Base-by-base conservation (phyloP, 2,888 invertebrate genomes). In the Rhagium mordax region DNA sequence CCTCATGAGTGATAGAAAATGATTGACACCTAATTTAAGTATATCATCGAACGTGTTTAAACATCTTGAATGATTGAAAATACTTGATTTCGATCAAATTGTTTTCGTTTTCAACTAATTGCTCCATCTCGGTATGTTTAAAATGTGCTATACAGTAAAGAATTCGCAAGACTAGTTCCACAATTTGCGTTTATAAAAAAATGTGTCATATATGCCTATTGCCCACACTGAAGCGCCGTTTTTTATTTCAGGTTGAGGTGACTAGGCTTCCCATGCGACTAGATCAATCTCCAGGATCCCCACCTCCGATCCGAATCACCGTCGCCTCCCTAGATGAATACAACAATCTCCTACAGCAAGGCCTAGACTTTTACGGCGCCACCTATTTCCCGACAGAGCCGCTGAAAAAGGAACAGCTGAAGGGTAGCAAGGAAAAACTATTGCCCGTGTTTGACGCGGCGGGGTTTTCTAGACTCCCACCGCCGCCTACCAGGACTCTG, bases 321-420 rank as follows among this genome's bases (percentile, higher is more conserved):
- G 88, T 95, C 78, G 94, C 94, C 71, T 94, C 91, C 71, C 90
- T 94, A 76, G 94, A 94, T 79, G 94, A 95, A 84, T 94, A 92
- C 81, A 94, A 94, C 86, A 92, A 92, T 82, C 89, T 96, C 69
- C 89, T 96, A 71, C 95, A 95, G 87, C 94, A 95, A 83, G 96
- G 96, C 0, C 89, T 96, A 72, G 95, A 96, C 88, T 96, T 96
- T 89, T 96, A 95, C 85, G 95, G 95, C 18, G 95, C 96, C 55
- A 96, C 96, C 21, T 95, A 93, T 89, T 96, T 96, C 88, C 95
- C 95, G 61, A 95, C 95, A 3, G 95, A 95, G 86, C 91, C 94
- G 76, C 76, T 87, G 55, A 87, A 87, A 78, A 87, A 87, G 78
- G 93, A 93, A 49, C 90, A 91, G 76, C 91, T 93, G 29, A 90